These are phyloP conservation scores for Slavum lentiscoides DNA, from an alignment of 2,888 invertebrate genomes.

Conservation along the genomic window DNA sequence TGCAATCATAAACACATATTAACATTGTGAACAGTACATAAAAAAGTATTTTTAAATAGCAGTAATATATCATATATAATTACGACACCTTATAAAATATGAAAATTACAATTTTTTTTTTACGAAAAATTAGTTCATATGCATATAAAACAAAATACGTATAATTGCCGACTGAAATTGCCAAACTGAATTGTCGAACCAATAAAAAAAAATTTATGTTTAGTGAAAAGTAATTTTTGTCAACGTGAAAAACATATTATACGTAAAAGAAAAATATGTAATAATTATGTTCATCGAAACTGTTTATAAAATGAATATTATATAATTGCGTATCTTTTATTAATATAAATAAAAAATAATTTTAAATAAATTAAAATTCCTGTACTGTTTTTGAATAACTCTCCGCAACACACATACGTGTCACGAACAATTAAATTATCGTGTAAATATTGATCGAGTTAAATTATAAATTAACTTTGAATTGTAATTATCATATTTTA, in stretches of 20 bases:
- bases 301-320: too few relatives aligned
- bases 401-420: background rate
- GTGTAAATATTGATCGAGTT: background rate
- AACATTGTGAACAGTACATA: constrained; percentile 1
- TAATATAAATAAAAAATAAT: background rate
- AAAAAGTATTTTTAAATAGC: background rate
- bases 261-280: too few relatives aligned
- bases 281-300: too few relatives aligned
- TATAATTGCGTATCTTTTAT: too few relatives aligned
- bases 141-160: background rate
- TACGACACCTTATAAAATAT: background rate
- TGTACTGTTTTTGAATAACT: background rate
- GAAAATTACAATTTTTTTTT: background rate
- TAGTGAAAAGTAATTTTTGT: too few relatives aligned
- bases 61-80: background rate
- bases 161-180: background rate
- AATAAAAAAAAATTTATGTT: too few relatives aligned
- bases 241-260: too few relatives aligned
- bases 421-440: constrained; percentile 7
- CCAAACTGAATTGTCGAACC: too few relatives aligned
- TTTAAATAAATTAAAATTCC: constrained; percentile 11
- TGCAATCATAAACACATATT: constrained; percentile 9
- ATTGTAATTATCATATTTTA: constrained; percentile 22
- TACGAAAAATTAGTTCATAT: background rate
- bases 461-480: background rate